Evolutionary conservation across 2,888 invertebrate genomes (phyloP).

Genomic region (Mythimna loreyi): DNA sequence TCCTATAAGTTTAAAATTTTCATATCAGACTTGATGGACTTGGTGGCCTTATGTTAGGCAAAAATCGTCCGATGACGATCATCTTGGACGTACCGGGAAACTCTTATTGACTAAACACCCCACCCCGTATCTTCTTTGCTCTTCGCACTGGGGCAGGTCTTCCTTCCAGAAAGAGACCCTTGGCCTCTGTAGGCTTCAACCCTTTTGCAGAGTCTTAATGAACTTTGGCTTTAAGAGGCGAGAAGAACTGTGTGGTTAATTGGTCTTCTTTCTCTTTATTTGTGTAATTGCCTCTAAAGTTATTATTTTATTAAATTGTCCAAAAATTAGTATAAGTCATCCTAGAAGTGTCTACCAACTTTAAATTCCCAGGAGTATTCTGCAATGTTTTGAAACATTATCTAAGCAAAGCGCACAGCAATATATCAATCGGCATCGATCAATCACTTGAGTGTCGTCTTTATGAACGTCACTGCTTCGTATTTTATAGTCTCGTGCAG

Average conservation of each 20-base stretch:
- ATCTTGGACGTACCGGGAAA: too few relatives aligned
- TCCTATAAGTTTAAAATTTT: neutral
- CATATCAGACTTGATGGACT: neutral
- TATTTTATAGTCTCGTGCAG: slow-evolving; percentile 48
- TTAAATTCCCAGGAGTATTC: slow-evolving; percentile 2
- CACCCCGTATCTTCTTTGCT: too few relatives aligned
- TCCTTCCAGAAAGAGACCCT: too few relatives aligned
- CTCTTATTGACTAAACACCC: too few relatives aligned
- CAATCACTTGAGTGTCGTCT: slow-evolving; percentile 46
- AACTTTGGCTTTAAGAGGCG: neutral
- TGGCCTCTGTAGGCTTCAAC: too few relatives aligned
- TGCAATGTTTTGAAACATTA: slow-evolving; percentile 18
- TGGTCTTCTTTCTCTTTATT: neutral
- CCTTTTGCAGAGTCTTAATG: too few relatives aligned
- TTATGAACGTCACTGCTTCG: slow-evolving; percentile 33
- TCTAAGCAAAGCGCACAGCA: slow-evolving; percentile 10
- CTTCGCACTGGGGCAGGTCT: too few relatives aligned
- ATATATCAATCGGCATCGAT: slow-evolving; percentile 49
- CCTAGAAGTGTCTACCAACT: neutral
- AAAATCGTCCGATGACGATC: too few relatives aligned
- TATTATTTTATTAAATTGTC: too few relatives aligned
- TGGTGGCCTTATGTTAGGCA: too few relatives aligned
- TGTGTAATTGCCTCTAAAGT: neutral
- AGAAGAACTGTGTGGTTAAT: neutral
- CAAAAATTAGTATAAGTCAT: too few relatives aligned